phyloP scores from a whole-genome alignment of 1,140 invertebrate genomes.

The Chlorops oryzae region DNA sequence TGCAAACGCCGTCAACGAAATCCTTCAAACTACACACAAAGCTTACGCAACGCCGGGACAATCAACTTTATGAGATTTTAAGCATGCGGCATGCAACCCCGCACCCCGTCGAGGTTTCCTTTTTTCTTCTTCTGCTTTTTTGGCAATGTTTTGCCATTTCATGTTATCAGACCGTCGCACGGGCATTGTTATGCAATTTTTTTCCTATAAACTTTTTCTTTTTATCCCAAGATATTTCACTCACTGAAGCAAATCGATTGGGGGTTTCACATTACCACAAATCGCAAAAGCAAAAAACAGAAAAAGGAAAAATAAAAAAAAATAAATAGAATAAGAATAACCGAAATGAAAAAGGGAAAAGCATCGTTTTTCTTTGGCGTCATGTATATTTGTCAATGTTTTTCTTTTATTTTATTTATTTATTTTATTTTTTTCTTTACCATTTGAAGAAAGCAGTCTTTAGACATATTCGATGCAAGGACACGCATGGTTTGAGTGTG shows the following conservation, averaged over 20 bases:
- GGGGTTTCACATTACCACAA: slow-evolving; percentile 9
- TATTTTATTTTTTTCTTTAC: no score
- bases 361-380: no score
- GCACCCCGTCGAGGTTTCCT: background rate
- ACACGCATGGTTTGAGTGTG: no score
- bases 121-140: background rate
- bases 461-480: no score
- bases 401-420: no score
- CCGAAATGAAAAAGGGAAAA: no score
- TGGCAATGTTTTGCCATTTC: background rate
- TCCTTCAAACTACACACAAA: background rate
- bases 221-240: no score
- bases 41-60: background rate
- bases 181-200: background rate
- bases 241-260: slow-evolving; percentile 13
- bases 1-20: slow-evolving; percentile 17
- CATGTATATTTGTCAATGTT: no score
- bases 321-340: no score
- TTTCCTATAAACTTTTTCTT: background rate
- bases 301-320: no score
- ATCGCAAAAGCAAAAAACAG: background rate
- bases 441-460: no score
- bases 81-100: background rate
- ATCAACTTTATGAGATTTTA: slow-evolving; percentile 8
- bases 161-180: background rate